These are phyloP conservation scores for Chloroclystis v-ata DNA, from an alignment of 2,888 invertebrate species.

Conservation along the genomic window DNA sequence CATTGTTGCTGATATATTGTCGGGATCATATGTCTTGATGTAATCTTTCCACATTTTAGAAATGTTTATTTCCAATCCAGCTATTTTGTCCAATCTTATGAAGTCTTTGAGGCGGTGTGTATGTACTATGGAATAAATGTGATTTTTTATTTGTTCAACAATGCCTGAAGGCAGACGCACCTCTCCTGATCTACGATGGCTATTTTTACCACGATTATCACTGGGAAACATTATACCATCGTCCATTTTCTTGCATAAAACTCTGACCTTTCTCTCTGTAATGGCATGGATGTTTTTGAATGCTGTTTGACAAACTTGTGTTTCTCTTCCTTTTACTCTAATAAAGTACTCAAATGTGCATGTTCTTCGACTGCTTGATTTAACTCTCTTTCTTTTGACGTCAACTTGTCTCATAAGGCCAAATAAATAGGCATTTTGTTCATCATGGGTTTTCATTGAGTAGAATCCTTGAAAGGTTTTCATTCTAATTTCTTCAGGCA, in stretches of 20 bases:
- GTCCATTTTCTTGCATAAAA: conserved; percentile 78
- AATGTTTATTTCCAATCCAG: conserved; percentile 76
- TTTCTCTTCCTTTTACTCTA: conserved; percentile 74
- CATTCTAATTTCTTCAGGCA: conserved; percentile 68
- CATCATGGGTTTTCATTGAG: conserved; percentile 77
- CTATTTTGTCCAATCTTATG: conserved; percentile 73
- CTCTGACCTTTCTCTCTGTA: conserved; percentile 76
- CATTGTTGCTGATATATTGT: conserved; percentile 70
- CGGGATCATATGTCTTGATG: conserved; percentile 74
- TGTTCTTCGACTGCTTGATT: conserved; percentile 72
- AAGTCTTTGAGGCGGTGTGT: conserved; percentile 74
- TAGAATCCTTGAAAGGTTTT: conserved; percentile 78
- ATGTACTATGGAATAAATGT: conserved; percentile 74
- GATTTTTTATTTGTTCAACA: conserved; percentile 74
- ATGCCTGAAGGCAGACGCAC: conserved; percentile 70
- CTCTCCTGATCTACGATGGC: conserved; percentile 71
- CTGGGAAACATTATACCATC: conserved; percentile 78
- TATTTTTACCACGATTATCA: conserved; percentile 76
- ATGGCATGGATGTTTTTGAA: conserved; percentile 79
- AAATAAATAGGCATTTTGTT: conserved; percentile 78
- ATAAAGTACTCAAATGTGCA: conserved; percentile 79
- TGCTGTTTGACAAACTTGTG: conserved; percentile 77
- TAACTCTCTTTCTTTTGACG: conserved; percentile 76
- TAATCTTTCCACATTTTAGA: conserved; percentile 80
- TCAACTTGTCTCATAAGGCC: conserved; percentile 78